Percentiles rank a stretch among this genome's conserved stretches.
Conservation (phyloP, 1,140 invertebrate species). For the Drosophila novamexicana region DNA sequence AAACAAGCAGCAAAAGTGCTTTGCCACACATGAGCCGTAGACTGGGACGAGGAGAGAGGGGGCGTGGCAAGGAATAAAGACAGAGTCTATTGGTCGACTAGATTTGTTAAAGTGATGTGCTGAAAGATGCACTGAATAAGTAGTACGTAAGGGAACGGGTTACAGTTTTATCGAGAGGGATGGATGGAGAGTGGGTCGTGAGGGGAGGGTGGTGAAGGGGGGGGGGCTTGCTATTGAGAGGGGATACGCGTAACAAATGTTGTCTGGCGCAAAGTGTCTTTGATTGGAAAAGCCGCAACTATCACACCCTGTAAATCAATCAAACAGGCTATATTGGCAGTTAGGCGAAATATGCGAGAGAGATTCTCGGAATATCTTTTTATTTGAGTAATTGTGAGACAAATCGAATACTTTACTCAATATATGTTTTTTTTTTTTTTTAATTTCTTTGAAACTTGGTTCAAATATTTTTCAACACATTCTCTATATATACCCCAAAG, state of each 20-base stretch:
- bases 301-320: conserved; percentile 3
- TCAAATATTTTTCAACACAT: too few relatives aligned
- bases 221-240: neutral
- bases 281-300: conserved; percentile 74
- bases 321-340: neutral
- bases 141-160: conserved; percentile 8
- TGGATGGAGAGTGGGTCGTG: neutral
- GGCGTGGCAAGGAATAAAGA: too few relatives aligned
- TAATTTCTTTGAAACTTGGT: too few relatives aligned
- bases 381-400: too few relatives aligned
- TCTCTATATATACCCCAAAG: too few relatives aligned
- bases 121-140: conserved; percentile 32
- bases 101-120: conserved; percentile 74
- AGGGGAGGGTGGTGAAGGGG: too few relatives aligned
- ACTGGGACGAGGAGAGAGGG: neutral
- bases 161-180: neutral
- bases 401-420: too few relatives aligned
- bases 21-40: conserved; percentile 33
- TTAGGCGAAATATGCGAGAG: neutral
- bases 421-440: too few relatives aligned
- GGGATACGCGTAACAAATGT: conserved; percentile 50
- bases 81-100: conserved; percentile 71
- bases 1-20: conserved; percentile 76
- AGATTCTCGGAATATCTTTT: too few relatives aligned
- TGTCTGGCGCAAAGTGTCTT: conserved; percentile 54